These are phyloP conservation scores for Sporophila hypoxantha DNA, from an alignment of 2,113 vertebrate genomes.

Conservation along the genomic window DNA sequence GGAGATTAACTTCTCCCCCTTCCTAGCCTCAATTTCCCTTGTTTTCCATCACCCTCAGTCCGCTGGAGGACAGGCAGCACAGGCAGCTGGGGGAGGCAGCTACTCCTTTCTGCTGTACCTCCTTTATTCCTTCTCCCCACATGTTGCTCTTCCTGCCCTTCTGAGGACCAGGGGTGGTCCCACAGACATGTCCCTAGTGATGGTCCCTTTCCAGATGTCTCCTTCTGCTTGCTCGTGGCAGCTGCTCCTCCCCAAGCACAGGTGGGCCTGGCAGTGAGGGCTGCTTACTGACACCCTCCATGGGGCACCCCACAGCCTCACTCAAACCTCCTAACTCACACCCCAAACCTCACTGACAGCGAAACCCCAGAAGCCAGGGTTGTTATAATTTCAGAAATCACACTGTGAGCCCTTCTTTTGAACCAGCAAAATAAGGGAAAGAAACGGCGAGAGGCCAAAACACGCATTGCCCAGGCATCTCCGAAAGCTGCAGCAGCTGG, in stretches of 20 bases:
- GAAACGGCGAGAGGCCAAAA: neutral
- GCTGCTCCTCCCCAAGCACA: neutral
- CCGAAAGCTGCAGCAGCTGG: neutral
- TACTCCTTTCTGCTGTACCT: neutral
- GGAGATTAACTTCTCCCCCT: neutral
- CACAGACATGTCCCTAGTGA: accelerated
- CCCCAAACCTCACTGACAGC: neutral
- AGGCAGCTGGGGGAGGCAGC: neutral
- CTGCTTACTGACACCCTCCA: neutral
- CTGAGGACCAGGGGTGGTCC: neutral
- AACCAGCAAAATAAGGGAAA: constrained; percentile 1
- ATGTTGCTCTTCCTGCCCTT: neutral
- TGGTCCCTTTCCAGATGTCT: neutral
- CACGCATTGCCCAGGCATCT: constrained; percentile 3
- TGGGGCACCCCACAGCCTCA: neutral
- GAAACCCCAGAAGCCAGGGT: neutral
- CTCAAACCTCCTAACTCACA: neutral
- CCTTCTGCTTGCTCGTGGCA: accelerated
- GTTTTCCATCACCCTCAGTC: neutral
- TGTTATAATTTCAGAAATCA: neutral
- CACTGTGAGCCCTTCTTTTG: neutral
- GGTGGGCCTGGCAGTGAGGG: neutral
- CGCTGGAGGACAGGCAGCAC: neutral
- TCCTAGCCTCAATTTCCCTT: neutral
- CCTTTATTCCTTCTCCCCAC: neutral